Conservation (phyloP, 2,113 vertebrate genomes). For the Grus americana region DNA sequence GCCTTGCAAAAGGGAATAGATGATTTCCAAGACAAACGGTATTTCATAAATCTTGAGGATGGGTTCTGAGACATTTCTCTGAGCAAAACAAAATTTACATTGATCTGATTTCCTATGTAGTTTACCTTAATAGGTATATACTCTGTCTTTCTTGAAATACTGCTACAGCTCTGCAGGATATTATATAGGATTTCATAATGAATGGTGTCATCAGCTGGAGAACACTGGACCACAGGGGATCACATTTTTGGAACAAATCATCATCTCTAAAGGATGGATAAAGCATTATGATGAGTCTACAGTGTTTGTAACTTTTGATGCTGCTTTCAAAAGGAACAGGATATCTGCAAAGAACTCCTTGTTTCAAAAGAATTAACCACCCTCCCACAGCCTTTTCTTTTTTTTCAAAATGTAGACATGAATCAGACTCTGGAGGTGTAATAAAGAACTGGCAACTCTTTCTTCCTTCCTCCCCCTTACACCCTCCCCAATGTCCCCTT, state of each 20-base stretch:
- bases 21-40: background rate
- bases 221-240: background rate
- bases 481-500: accelerated
- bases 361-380: background rate
- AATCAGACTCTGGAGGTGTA: background rate
- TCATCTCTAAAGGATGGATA: background rate
- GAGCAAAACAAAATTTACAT: background rate
- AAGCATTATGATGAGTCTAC: background rate
- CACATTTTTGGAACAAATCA: background rate
- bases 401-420: background rate
- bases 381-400: background rate
- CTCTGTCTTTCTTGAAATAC: background rate
- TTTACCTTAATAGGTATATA: background rate
- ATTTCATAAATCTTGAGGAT: background rate
- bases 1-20: background rate
- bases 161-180: background rate
- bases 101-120: background rate
- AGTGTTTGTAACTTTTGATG: background rate
- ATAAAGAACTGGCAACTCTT: background rate
- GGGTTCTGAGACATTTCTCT: background rate
- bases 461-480: background rate
- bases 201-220: background rate
- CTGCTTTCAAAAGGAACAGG: background rate
- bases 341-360: background rate
- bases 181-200: background rate